Conservation (phyloP, 2,113 vertebrate genomes). For the Tylochromis polylepis region DNA sequence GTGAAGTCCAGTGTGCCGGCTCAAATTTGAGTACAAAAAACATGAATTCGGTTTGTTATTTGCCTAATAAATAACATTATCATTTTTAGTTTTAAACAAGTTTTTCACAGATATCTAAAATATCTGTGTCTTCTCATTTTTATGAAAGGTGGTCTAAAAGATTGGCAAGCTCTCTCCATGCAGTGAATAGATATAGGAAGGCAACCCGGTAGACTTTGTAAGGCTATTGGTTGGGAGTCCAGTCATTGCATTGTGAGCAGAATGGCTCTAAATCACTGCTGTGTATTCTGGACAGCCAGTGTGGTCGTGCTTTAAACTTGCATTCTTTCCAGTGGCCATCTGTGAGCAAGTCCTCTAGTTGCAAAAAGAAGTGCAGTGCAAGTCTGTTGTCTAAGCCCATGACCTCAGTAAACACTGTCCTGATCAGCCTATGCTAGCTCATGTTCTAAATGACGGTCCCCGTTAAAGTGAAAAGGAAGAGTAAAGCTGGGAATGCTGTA, state of each 20-base stretch:
- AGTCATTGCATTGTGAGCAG: background rate
- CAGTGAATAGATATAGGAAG: background rate
- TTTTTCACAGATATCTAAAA: background rate
- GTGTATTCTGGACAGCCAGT: background rate
- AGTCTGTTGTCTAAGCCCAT: background rate
- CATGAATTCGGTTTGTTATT: background rate
- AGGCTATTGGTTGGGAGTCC: background rate
- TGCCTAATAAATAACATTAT: background rate
- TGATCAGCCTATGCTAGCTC: background rate
- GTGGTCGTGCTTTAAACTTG: background rate
- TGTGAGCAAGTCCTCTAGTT: background rate
- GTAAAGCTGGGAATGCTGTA: background rate
- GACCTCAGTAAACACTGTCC: background rate
- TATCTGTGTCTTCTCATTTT: background rate
- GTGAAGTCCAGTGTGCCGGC: fast-evolving
- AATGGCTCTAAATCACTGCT: background rate
- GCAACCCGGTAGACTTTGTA: background rate
- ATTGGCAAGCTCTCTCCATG: background rate
- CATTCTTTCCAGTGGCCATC: background rate
- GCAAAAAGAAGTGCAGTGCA: background rate
- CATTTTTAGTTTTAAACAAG: background rate
- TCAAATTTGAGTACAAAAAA: background rate
- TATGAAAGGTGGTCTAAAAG: background rate
- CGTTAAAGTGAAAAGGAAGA: background rate
- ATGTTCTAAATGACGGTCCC: background rate